Evolutionary conservation across 2,888 invertebrate species (phyloP), one percentile per base, ranked within the genome.

Genomic region (Tenthredo livida): DNA sequence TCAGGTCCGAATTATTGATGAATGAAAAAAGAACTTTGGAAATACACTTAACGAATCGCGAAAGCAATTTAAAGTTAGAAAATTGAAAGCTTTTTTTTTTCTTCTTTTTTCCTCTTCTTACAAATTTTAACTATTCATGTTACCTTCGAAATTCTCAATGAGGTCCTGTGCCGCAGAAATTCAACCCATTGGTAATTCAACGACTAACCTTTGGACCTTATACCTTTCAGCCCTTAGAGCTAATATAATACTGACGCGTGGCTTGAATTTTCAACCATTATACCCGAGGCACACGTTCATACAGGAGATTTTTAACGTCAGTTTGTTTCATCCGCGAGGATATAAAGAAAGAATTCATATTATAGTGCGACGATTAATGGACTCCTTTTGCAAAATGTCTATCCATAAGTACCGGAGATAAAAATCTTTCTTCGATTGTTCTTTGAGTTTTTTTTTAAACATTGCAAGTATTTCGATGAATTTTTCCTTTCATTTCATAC

Each of bases 241-340:
- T 50, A 75, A 75, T 75, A 17, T 75, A 43, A 75, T 47, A 75
- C 47, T 77, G 17, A 77, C 47, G 54, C 77, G 54, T 54, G 77
- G 54, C 50, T 33, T 40, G 29, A 77, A 77, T 54, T 50, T 33
- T 29, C 50, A 9, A 29, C 50, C n/a, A 37, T 50, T 67, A 29
- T 25, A 33, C 10, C 61, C 12, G 3, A 15, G 21, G 61, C 61
- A 21, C 3, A 25, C 25, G 25, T 61, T 25, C 61, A 61, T 61
- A 61, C 9, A 4, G 25, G 61, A 61, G 25, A 25, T 61, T 61
- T 25, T 25, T 2, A 25, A 25, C 25, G 61, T 12, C 10, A 61
- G 61, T 61, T 61, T 61, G 25, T 4, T 25, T 61, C 0, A 61
- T 12, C 25, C 61, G 21, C 61, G 21, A 9, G 25, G 10, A 9